Evolutionary conservation across 2,888 invertebrate species (phyloP), one percentile per base, ranked within the genome.

Genomic region (Resseliella maxima): DNA sequence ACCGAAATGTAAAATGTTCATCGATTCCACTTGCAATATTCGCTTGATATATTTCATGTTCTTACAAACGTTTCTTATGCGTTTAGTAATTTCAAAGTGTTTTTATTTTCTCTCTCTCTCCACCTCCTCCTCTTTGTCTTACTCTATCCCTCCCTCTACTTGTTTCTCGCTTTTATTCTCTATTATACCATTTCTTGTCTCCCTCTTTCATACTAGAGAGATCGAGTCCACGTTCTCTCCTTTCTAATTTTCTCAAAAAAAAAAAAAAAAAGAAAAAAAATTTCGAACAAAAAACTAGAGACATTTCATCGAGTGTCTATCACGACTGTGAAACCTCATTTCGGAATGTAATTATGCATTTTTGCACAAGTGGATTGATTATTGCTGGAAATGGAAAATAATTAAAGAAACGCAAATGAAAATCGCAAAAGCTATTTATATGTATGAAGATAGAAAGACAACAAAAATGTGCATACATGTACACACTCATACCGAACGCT

Each of bases 281-380:
- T 45, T 45, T 45, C 45, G 45, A 45, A 5, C 5, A 12, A 45
- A 45, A n/a, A n/a, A n/a, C n/a, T n/a, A n/a, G n/a, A n/a, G n/a
- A n/a, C n/a, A n/a, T n/a, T n/a, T 59, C 5, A 59, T 59, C 59
- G 24, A 24, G 18, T 59, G 59, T 59, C 59, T 24, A 59, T 59
- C 59, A 59, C 50, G 27, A 59, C n/a, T n/a, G 59, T 27, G 59
- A 24, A 59, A 59, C 27, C 59, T 59, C 59, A 12, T 59, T 59
- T 59, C 12, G 59, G 59, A 24, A 59, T 59, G 59, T 27, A 59
- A 59, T 59, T 59, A 59, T 59, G 59, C 59, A n/a, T n/a, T 59
- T 59, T 59, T 24, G 24, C 12, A 24, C 59, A 59, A 59, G 18
- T 41, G 46, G 27, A 59, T 59, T 59, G 59, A 59, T 59, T 59